Conservation (phyloP, 2,888 invertebrate genomes). For the Bellardia pandia region DNA sequence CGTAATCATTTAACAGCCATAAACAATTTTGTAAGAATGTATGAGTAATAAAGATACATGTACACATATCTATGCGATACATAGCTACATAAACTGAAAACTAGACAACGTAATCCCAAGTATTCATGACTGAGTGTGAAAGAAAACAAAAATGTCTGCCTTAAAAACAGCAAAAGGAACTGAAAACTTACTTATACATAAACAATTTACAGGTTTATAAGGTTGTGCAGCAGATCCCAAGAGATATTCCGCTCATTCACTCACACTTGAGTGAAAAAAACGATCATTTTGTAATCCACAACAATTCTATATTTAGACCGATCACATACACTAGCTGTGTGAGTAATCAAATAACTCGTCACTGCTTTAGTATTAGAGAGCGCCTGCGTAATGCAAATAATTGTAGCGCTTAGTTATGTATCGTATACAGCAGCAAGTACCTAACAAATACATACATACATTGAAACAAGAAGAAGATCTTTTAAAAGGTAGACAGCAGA, state of each 20-base stretch:
- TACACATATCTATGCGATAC: neutral
- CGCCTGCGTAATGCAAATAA: constrained; percentile 61
- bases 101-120: neutral
- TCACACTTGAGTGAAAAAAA: constrained; percentile 53
- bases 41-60: neutral
- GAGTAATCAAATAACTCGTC: constrained; percentile 22
- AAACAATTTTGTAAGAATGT: constrained; percentile 29
- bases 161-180: constrained; percentile 48
- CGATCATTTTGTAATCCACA: constrained; percentile 6
- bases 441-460: neutral
- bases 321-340: constrained; percentile 38
- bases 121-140: neutral
- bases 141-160: constrained; percentile 45
- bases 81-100: neutral
- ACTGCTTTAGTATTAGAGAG: constrained; percentile 45
- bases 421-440: neutral
- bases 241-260: no score
- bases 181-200: constrained; percentile 19
- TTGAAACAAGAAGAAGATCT: constrained; percentile 28
- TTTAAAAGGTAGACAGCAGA: constrained; percentile 15
- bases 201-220: neutral
- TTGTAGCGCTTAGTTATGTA: neutral
- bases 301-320: constrained; percentile 71
- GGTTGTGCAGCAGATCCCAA: no score
- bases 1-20: constrained; percentile 44